Evolutionary conservation across 1,140 invertebrate species (phyloP).

Genomic region (Drosophila ohnishii): DNA sequence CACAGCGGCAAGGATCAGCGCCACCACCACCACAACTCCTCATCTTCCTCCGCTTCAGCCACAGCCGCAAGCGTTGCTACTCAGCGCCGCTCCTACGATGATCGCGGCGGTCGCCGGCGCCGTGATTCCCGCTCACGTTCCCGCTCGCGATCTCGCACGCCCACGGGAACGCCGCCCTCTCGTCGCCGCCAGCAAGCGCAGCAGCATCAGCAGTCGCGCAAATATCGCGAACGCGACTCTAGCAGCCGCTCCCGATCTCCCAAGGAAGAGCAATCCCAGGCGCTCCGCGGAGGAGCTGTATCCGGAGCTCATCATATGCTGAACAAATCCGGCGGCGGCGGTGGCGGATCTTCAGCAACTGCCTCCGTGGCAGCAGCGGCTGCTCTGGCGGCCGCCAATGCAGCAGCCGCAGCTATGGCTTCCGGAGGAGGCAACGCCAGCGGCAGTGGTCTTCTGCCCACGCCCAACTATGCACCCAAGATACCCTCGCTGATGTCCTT

Average conservation of each 20-base stretch:
- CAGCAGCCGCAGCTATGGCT: conserved; percentile 20
- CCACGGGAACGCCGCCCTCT: conserved; percentile 32
- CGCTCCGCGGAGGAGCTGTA: conserved; percentile 1
- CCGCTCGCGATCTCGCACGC: conserved; percentile 61
- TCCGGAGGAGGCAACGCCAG: neutral
- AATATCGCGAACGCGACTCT: conserved; percentile 57
- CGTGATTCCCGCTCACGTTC: conserved; percentile 50
- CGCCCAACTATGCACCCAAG: conserved; percentile 64
- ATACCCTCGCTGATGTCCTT: conserved; percentile 73
- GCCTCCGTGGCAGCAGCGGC: conserved; percentile 22
- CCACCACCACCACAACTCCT: conserved; percentile 50
- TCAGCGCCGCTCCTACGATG: conserved; percentile 55
- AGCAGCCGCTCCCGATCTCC: conserved; percentile 65
- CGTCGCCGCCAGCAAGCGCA: conserved; percentile 28
- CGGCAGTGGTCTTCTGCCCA: conserved; percentile 52
- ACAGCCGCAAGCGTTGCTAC: conserved; percentile 16
- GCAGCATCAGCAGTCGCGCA: conserved; percentile 31
- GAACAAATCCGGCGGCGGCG: neutral
- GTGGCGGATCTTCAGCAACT: conserved; percentile 2
- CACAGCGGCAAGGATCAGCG: conserved; percentile 50
- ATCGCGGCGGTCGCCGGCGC: conserved; percentile 47
- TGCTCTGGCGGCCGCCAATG: conserved; percentile 26
- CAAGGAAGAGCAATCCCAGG: conserved; percentile 12
- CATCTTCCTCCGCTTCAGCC: conserved; percentile 22
- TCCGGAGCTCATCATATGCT: conserved; percentile 12